Percentiles rank a stretch among this genome's conserved stretches.
phyloP scores from a whole-genome alignment of 2,797 vertebrate species.

The Amniataba percoides region DNA sequence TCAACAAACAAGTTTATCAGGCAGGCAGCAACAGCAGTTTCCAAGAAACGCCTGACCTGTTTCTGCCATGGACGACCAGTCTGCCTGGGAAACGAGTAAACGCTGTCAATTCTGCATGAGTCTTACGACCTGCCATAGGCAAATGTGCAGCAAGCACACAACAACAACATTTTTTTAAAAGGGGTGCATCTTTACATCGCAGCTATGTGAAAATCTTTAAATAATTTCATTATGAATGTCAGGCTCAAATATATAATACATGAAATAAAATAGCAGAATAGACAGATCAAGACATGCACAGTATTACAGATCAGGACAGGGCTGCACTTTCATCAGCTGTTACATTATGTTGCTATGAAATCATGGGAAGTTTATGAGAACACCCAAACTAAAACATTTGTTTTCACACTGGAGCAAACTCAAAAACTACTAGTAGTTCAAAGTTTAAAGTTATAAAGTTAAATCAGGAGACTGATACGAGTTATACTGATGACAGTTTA shows the following conservation, averaged over 20 bases:
- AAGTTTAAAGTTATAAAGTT: too few species aligned
- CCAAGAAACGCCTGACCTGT: constrained; percentile 37
- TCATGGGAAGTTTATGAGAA: neutral
- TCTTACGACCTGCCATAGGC: constrained; percentile 14
- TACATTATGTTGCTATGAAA: constrained; percentile 1
- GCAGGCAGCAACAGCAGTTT: constrained; percentile 35
- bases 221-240: constrained; percentile 8
- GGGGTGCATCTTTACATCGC: constrained; percentile 14
- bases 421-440: too few species aligned
- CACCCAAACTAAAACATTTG: neutral
- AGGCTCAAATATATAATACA: constrained; percentile 11
- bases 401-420: neutral
- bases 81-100: constrained; percentile 51
- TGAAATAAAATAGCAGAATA: constrained; percentile 11
- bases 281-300: neutral
- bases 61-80: constrained; percentile 36
- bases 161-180: constrained; percentile 2
- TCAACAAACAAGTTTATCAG: constrained; percentile 68
- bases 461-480: too few species aligned
- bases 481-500: too few species aligned
- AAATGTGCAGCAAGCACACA: constrained; percentile 22
- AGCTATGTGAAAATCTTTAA: constrained; percentile 1
- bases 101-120: constrained; percentile 28
- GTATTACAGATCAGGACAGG: neutral
- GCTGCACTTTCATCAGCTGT: constrained; percentile 19